phyloP scores from a whole-genome alignment of 2,888 invertebrate genomes.

The Trichogramma evanescens region DNA sequence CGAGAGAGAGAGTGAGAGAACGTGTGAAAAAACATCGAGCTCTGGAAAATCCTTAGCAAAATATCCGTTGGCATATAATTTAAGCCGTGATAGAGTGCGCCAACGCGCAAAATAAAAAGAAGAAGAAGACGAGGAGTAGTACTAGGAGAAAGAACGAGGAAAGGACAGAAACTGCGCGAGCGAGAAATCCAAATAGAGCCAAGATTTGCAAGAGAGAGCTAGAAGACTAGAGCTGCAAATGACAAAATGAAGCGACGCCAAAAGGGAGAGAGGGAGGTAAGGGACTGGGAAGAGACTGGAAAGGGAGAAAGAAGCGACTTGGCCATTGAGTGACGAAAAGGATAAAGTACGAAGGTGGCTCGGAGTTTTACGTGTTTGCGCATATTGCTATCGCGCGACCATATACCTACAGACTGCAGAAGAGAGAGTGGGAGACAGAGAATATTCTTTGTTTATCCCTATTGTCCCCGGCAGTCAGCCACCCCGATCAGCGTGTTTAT shows the following conservation, averaged over 20 bases:
- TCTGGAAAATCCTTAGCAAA: slow-evolving; percentile 17
- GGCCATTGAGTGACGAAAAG: neutral
- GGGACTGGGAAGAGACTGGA: slow-evolving; percentile 27
- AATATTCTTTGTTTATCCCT: slow-evolving; percentile 45
- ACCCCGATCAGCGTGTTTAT: slow-evolving; percentile 33
- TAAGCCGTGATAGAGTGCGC: slow-evolving; percentile 7
- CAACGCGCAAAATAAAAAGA: no score
- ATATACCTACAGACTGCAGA: no score
- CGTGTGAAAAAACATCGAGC: neutral
- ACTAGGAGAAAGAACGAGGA: neutral
- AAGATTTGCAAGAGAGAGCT: slow-evolving; percentile 13
- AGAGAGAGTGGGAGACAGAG: no score
- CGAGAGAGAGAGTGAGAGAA: slow-evolving; percentile 19
- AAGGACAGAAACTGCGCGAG: slow-evolving; percentile 1
- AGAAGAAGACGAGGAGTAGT: neutral
- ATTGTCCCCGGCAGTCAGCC: slow-evolving; percentile 31
- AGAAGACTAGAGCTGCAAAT: slow-evolving; percentile 4
- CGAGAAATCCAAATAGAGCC: slow-evolving; percentile 14
- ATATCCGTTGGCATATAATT: slow-evolving; percentile 17
- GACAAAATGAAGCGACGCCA: slow-evolving; percentile 19
- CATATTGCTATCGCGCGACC: slow-evolving; percentile 36
- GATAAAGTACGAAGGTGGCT: slow-evolving; percentile 23
- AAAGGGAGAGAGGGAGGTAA: slow-evolving; percentile 21
- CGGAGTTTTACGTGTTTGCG: slow-evolving; percentile 37
- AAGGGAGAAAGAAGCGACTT: slow-evolving; percentile 18